These are phyloP conservation scores for Anas bahamensis DNA, from an alignment of 2,797 vertebrate genomes.

Conservation along the genomic window DNA sequence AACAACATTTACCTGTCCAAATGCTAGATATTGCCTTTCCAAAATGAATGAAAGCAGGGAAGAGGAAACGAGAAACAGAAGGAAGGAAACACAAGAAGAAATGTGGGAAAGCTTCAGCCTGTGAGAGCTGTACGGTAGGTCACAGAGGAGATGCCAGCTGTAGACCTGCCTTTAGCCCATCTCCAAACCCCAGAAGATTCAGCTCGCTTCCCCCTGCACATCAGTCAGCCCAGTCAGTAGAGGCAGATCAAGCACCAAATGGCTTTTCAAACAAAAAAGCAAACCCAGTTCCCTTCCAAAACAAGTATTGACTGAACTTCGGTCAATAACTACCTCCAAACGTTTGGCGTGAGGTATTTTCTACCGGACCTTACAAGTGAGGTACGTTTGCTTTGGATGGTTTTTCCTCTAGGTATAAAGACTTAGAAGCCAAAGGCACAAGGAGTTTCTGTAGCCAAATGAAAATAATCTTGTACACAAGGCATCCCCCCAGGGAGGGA, in stretches of 20 bases:
- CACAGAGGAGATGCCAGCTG: neutral
- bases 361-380: neutral
- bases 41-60: neutral
- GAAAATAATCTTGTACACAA: conserved; percentile 29
- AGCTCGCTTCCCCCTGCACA: neutral
- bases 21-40: neutral
- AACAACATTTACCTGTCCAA: neutral
- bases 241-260: neutral
- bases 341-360: neutral
- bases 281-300: neutral
- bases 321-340: neutral
- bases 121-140: neutral
- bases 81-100: neutral
- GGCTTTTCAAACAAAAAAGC: neutral
- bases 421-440: neutral
- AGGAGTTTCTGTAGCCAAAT: conserved; percentile 42
- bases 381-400: neutral
- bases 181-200: neutral
- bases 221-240: neutral
- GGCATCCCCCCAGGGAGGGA: neutral
- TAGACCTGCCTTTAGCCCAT: neutral
- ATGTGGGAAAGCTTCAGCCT: neutral
- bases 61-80: neutral
- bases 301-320: neutral
- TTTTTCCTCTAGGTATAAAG: neutral